Conservation (phyloP, 2,113 vertebrate genomes). For the Xyrauchen texanus region DNA sequence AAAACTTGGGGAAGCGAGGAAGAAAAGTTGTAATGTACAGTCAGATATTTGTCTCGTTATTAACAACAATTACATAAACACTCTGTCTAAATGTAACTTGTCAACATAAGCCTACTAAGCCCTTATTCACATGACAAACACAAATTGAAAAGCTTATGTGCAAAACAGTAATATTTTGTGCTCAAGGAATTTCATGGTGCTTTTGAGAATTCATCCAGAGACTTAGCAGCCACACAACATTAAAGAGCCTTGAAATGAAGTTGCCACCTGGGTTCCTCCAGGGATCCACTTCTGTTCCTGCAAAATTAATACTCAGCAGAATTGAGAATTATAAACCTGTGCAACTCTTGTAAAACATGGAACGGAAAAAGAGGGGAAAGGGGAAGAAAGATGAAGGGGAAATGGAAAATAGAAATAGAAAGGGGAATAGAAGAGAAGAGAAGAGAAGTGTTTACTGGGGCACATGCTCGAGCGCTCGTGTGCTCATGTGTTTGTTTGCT, state of each 20-base stretch:
- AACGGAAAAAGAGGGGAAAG: background rate
- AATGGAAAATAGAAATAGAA: background rate
- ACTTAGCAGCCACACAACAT: conserved; percentile 40
- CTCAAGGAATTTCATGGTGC: conserved; percentile 59
- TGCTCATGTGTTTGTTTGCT: no score
- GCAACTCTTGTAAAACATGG: conserved; percentile 48
- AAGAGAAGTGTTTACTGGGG: no score
- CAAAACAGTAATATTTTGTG: conserved; percentile 50
- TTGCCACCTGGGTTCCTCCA: conserved; percentile 49
- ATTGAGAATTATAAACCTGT: conserved; percentile 56
- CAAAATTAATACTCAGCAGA: conserved; percentile 60
- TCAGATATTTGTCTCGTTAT: background rate
- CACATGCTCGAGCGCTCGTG: no score
- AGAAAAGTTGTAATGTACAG: background rate
- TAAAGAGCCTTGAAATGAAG: conserved; percentile 53
- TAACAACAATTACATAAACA: conserved; percentile 44
- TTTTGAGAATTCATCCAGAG: conserved; percentile 55
- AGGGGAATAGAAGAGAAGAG: background rate
- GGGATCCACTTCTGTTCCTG: conserved; percentile 44
- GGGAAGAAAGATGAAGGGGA: background rate
- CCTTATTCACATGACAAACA: conserved; percentile 43
- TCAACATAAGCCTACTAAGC: conserved; percentile 44
- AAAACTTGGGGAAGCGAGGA: background rate
- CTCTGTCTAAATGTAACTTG: conserved; percentile 17
- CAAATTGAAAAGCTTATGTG: conserved; percentile 43